Percentiles rank a stretch among this genome's conserved stretches.
Conservation (phyloP, 2,797 vertebrate genomes). For the Natrix natrix region DNA sequence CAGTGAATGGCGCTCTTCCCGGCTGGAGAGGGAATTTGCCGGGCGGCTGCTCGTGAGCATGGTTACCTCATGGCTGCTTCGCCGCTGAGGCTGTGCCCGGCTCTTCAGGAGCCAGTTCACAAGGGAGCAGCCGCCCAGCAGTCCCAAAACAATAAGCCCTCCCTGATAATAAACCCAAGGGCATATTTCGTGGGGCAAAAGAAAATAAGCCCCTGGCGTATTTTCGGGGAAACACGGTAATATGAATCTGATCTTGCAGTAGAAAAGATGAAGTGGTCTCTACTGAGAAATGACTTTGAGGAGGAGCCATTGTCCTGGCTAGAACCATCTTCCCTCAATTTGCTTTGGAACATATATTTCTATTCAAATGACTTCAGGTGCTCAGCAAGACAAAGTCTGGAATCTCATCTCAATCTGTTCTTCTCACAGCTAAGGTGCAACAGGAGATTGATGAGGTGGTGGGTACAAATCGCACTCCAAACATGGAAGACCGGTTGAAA, state of each 20-base stretch:
- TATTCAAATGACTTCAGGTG: neutral
- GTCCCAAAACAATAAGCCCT: no score
- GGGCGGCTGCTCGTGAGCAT: no score
- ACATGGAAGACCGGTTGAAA: slow-evolving; percentile 13
- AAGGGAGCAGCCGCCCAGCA: no score
- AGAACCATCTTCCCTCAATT: neutral
- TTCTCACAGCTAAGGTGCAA: slow-evolving; percentile 37
- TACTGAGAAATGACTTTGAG: neutral
- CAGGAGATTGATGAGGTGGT: slow-evolving; percentile 38
- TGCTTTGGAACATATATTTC: neutral
- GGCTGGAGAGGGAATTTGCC: no score
- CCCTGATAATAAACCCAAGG: no score
- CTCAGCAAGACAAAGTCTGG: neutral
- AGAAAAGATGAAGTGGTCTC: neutral
- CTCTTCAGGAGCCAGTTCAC: no score
- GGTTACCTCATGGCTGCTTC: no score
- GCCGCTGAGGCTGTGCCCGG: no score
- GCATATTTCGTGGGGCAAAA: no score
- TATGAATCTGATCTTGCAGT: neutral
- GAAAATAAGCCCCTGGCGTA: no score
- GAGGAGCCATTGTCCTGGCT: neutral
- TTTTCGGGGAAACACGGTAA: neutral
- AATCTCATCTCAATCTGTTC: neutral
- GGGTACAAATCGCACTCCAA: neutral
- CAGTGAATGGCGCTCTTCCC: no score